These are phyloP conservation scores for Campoletis raptor DNA, from an alignment of 2,888 invertebrate species.

Conservation along the genomic window DNA sequence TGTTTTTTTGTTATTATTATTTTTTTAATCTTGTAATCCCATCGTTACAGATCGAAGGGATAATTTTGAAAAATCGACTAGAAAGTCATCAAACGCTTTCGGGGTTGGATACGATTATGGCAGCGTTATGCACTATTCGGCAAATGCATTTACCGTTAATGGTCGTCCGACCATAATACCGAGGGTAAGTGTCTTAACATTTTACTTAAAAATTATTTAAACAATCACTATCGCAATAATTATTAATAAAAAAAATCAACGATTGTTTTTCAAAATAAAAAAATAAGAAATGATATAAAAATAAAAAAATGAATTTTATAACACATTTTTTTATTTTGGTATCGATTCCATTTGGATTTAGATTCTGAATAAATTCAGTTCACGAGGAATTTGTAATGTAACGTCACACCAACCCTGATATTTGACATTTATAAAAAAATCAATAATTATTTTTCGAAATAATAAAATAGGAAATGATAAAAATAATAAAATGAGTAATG, in stretches of 20 bases:
- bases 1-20: background rate
- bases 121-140: slow-evolving; percentile 94
- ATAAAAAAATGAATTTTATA: no score
- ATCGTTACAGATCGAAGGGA: slow-evolving; percentile 86
- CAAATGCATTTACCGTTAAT: slow-evolving; percentile 91
- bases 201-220: background rate
- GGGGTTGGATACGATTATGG: slow-evolving; percentile 92
- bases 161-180: slow-evolving; percentile 90
- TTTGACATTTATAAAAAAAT: background rate
- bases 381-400: no score
- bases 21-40: background rate
- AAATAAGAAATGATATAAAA: background rate
- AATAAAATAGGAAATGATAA: background rate
- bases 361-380: no score
- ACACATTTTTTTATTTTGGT: background rate
- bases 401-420: no score
- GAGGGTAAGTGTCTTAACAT: slow-evolving; percentile 86
- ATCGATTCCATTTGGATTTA: background rate
- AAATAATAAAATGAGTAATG: background rate
- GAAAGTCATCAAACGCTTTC: slow-evolving; percentile 87
- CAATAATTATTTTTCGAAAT: background rate
- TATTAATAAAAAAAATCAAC: background rate
- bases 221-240: background rate
- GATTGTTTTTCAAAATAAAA: background rate
- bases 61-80: slow-evolving; percentile 90